phyloP scores from a whole-genome alignment of 2,113 vertebrate species.

The Phodopus roborovskii region DNA sequence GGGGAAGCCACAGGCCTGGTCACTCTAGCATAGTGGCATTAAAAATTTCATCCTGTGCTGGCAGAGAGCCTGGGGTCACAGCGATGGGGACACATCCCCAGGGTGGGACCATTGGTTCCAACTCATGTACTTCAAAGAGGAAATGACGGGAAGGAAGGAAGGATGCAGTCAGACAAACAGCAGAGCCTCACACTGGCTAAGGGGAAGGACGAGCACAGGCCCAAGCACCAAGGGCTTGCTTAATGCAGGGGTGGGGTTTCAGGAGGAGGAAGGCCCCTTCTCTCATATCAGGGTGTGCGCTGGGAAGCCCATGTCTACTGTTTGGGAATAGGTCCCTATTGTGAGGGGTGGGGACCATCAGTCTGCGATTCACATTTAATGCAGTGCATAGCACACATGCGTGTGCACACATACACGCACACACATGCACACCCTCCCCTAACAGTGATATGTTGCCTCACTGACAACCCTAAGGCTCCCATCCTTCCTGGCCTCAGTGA shows the following conservation, averaged over 20 bases:
- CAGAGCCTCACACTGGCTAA: not conserved
- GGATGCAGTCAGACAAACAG: not conserved
- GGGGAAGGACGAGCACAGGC: not conserved
- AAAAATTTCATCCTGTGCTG: not conserved
- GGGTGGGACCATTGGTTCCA: not conserved
- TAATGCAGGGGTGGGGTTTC: not conserved
- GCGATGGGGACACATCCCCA: not conserved
- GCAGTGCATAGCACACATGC: not conserved
- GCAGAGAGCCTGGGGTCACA: not conserved
- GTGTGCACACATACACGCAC: no score
- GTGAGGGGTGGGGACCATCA: not conserved
- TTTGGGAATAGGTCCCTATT: not conserved
- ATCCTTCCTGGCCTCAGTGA: not conserved
- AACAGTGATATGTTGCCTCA: not conserved
- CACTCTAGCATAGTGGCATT: no score
- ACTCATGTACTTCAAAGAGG: not conserved
- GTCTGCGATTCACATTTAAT: no score
- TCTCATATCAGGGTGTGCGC: not conserved
- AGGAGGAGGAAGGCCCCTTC: not conserved
- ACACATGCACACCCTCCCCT: not conserved
- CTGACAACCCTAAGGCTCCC: not conserved
- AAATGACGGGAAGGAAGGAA: not conserved
- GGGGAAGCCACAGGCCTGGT: fast-evolving
- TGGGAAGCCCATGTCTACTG: not conserved
- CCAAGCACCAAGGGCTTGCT: not conserved